Evolutionary conservation across 2,113 vertebrate genomes (phyloP).

Genomic region (Anthoscopus minutus): DNA sequence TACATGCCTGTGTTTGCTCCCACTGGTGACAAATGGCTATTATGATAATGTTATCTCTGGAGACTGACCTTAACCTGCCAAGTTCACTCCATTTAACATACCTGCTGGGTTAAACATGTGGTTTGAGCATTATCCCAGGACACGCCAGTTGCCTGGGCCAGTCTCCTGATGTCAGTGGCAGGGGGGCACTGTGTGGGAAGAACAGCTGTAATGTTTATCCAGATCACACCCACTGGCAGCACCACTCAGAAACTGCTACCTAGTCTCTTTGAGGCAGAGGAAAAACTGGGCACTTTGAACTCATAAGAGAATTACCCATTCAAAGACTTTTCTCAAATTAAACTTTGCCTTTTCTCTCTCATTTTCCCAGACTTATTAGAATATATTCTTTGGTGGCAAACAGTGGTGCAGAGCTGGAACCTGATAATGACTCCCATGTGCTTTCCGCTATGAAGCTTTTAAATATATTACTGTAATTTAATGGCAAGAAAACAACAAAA

Average conservation of each 20-base stretch:
- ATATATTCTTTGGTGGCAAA: not conserved
- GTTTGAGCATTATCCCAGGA: not conserved
- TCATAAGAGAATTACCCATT: not conserved
- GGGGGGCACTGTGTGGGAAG: not conserved
- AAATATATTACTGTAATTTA: not conserved
- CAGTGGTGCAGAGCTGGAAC: not conserved
- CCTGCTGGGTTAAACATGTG: not conserved
- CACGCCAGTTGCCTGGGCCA: not conserved
- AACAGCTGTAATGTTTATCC: not conserved
- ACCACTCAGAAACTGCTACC: not conserved
- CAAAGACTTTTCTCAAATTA: not conserved
- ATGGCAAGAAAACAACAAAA: not conserved
- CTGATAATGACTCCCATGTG: not conserved
- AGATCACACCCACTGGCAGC: not conserved
- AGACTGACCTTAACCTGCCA: conserved; percentile 30
- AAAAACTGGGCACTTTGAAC: not conserved
- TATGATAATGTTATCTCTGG: conserved; percentile 7
- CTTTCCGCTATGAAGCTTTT: not conserved
- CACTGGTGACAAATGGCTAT: conserved; percentile 18
- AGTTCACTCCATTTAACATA: not conserved
- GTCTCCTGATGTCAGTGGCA: not conserved
- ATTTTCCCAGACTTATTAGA: not conserved
- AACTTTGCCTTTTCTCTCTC: not conserved
- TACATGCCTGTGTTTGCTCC: not conserved
- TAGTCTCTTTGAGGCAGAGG: not conserved